Conservation (phyloP, 2,113 vertebrate genomes). For the Trematomus loennbergii region DNA sequence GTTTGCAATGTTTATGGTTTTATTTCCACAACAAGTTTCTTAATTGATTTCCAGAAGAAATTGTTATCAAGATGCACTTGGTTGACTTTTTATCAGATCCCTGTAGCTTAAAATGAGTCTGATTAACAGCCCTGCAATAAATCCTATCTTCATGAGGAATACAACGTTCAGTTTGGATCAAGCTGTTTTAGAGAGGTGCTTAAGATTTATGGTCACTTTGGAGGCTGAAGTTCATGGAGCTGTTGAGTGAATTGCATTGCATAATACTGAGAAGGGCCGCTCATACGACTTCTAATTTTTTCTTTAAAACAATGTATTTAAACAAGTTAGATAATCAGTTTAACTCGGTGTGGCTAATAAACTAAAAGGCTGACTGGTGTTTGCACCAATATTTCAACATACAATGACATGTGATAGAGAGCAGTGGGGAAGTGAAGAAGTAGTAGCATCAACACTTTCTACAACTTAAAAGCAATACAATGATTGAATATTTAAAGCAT, state of each 20-base stretch:
- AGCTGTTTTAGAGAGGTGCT: no score
- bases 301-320: not conserved
- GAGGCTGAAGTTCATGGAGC: no score
- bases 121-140: not conserved
- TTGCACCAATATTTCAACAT: not conserved
- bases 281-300: not conserved
- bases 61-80: not conserved
- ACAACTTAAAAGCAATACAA: not conserved
- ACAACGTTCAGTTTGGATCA: no score
- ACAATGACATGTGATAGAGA: no score
- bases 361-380: not conserved
- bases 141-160: not conserved
- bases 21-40: no score
- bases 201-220: no score
- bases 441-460: not conserved
- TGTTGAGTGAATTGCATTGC: not conserved
- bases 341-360: no score
- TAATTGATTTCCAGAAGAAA: not conserved
- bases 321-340: not conserved
- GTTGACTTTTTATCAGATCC: not conserved
- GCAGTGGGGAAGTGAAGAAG: not conserved
- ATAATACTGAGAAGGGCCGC: not conserved
- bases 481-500: not conserved
- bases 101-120: not conserved
- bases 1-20: no score